phyloP scores from a whole-genome alignment of 2,888 invertebrate species.

The Apocheima hispidaria region DNA sequence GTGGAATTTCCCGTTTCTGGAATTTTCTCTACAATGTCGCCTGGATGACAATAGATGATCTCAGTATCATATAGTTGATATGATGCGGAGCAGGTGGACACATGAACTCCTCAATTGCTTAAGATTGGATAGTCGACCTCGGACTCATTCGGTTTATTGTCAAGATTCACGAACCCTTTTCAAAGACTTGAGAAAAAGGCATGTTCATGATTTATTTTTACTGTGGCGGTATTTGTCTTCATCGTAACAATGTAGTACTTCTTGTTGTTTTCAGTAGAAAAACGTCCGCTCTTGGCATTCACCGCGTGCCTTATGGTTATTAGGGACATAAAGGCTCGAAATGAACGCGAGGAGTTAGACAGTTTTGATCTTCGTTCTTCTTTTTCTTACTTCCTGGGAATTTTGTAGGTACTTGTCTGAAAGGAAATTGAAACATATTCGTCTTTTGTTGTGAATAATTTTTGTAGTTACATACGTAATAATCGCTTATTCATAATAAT shows the following conservation, averaged over 20 bases:
- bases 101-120: no score
- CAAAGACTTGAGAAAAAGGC: no score
- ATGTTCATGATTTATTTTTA: no score
- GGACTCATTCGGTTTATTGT: no score
- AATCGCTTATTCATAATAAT: neutral
- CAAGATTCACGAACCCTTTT: no score
- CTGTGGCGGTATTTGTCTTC: neutral
- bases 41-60: no score
- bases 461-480: neutral
- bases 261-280: constrained; percentile 34
- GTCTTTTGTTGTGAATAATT: neutral
- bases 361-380: constrained; percentile 48
- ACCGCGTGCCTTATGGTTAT: constrained; percentile 99
- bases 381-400: constrained; percentile 27
- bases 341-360: constrained; percentile 97
- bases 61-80: no score
- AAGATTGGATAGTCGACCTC: no score
- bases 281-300: constrained; percentile 98
- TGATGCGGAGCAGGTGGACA: no score
- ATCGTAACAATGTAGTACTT: constrained; percentile 34
- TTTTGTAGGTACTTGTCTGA: neutral
- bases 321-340: constrained; percentile 94
- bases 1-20: no score
- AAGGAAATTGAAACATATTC: neutral
- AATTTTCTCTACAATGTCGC: no score